These are phyloP conservation scores for Eulemur rubriventer DNA, from an alignment of 2,797 vertebrate genomes.

Conservation along the genomic window DNA sequence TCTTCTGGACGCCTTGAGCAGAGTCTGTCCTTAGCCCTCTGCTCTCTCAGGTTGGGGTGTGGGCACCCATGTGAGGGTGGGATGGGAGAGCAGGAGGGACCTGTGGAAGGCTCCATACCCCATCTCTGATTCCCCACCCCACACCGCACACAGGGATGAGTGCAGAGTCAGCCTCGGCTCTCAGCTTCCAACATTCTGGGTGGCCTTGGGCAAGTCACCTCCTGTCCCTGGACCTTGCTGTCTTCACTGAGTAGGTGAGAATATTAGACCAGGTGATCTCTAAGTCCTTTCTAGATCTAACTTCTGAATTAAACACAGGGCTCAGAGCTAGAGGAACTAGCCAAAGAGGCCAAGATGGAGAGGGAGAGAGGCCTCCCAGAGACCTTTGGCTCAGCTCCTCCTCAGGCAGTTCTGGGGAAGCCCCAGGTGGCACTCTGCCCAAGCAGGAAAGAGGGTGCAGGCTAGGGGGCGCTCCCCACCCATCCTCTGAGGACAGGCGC, in stretches of 20 bases:
- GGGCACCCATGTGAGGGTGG: neutral
- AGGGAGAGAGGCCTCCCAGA: neutral
- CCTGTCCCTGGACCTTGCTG: slow-evolving; percentile 39
- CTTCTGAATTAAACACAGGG: slow-evolving; percentile 29
- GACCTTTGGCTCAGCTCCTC: neutral
- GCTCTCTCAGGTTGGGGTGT: neutral
- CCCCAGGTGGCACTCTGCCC: neutral
- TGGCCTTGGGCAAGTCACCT: slow-evolving; percentile 38
- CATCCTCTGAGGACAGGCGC: neutral
- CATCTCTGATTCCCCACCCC: neutral
- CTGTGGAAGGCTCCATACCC: neutral
- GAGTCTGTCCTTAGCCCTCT: neutral
- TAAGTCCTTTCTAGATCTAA: slow-evolving; percentile 3
- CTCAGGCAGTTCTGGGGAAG: neutral
- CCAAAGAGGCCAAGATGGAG: neutral
- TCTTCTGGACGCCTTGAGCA: neutral
- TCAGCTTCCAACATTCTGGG: neutral
- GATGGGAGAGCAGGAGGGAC: neutral
- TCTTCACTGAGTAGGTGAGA: neutral
- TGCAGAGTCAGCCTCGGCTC: neutral
- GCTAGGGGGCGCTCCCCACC: slow-evolving; percentile 34
- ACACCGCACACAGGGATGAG: neutral
- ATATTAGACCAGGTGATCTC: neutral
- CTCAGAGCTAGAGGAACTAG: neutral
- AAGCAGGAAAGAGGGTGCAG: neutral